Conservation (phyloP, 2,797 vertebrate genomes). For the Labroides dimidiatus region DNA sequence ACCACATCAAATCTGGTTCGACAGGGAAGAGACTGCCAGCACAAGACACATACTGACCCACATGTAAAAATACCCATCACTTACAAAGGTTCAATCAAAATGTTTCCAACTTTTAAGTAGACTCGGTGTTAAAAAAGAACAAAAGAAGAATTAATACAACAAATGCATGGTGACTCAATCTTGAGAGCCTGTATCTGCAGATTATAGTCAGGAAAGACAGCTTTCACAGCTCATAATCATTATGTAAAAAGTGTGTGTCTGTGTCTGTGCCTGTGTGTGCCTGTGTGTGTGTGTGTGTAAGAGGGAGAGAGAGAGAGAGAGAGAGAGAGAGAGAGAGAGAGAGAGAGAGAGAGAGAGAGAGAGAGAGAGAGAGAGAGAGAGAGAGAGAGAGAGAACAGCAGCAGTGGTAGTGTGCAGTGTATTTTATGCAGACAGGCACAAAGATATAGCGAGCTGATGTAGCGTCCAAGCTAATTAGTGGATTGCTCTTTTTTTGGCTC, state of each 20-base stretch:
- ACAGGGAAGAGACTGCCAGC: too few species aligned
- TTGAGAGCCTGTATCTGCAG: background rate
- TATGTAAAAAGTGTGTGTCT: slow-evolving; percentile 13
- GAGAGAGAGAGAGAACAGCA: slow-evolving; percentile 3
- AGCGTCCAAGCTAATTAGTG: slow-evolving; percentile 82
- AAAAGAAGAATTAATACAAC: slow-evolving; percentile 18
- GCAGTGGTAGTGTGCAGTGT: background rate
- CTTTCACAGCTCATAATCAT: slow-evolving; percentile 7
- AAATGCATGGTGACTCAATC: slow-evolving; percentile 14
- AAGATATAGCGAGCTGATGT: slow-evolving; percentile 68
- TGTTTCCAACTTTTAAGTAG: too few species aligned
- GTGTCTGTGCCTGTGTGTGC: slow-evolving; percentile 10
- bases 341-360: background rate
- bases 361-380: slow-evolving; percentile 1
- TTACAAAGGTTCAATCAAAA: too few species aligned
- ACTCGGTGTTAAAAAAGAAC: background rate
- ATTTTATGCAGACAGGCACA: slow-evolving; percentile 53
- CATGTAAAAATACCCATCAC: too few species aligned
- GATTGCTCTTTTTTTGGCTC: slow-evolving; percentile 82
- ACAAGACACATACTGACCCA: too few species aligned
- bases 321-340: background rate
- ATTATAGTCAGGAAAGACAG: slow-evolving; percentile 2
- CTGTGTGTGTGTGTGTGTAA: background rate
- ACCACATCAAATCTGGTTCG: too few species aligned
- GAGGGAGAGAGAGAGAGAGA: slow-evolving; percentile 1